Conservation (phyloP, 2,113 vertebrate species). For the Corvus moneduloides region DNA sequence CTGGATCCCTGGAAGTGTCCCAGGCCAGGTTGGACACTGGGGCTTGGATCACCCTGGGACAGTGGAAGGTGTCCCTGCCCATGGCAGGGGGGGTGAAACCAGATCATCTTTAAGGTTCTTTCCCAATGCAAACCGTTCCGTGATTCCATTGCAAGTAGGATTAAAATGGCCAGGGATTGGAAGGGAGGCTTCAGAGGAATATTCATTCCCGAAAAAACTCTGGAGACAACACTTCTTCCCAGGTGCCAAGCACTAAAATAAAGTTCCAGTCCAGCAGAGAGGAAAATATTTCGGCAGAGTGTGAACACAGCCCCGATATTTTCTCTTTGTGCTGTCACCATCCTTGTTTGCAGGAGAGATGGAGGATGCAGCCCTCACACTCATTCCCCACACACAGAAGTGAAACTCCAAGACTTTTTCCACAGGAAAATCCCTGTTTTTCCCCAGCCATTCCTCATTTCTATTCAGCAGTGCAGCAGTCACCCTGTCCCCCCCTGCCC, state of each 20-base stretch:
- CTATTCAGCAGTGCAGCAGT: neutral
- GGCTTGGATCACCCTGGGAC: fast-evolving
- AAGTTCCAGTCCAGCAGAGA: neutral
- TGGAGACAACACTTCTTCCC: fast-evolving
- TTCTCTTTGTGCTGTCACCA: neutral
- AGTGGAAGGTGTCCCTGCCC: fast-evolving
- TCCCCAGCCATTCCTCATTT: neutral
- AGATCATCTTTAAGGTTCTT: too few species aligned
- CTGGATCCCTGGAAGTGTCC: neutral
- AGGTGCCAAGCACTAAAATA: neutral
- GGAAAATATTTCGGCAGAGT: neutral
- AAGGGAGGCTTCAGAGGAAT: neutral
- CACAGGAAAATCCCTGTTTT: neutral
- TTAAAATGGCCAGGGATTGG: neutral
- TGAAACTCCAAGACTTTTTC: neutral
- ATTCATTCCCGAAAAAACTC: neutral
- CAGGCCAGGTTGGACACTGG: neutral
- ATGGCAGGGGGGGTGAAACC: neutral
- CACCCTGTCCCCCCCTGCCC: neutral
- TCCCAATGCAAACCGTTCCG: neutral
- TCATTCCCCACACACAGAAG: neutral
- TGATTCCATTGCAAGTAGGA: neutral
- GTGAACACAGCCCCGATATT: fast-evolving
- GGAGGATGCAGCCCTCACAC: fast-evolving
- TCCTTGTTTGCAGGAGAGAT: fast-evolving